These are phyloP conservation scores for Thereva unica DNA, from an alignment of 2,888 invertebrate species.

Conservation along the genomic window DNA sequence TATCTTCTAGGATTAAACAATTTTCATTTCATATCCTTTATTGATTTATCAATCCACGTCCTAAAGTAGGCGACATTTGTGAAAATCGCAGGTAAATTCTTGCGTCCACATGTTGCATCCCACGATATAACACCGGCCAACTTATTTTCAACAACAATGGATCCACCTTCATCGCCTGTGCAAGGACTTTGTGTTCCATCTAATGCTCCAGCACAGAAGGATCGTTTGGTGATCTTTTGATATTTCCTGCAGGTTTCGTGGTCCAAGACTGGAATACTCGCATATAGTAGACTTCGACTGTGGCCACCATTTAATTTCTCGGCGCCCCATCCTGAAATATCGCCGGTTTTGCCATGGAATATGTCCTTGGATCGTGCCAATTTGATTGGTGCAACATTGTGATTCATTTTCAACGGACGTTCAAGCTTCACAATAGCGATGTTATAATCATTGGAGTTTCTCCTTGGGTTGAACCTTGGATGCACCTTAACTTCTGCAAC, in stretches of 20 bases:
- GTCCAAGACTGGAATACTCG: not conserved
- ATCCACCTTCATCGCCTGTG: slow-evolving; percentile 7
- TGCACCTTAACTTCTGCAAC: not conserved
- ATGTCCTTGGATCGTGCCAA: not conserved
- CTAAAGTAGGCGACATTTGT: slow-evolving; percentile 1
- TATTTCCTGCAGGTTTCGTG: not conserved
- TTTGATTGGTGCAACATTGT: not conserved
- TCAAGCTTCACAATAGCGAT: not conserved
- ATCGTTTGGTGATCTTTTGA: not conserved
- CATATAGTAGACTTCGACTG: not conserved
- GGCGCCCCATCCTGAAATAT: slow-evolving; percentile 8
- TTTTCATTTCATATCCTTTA: too few relatives aligned
- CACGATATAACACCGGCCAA: slow-evolving; percentile 1
- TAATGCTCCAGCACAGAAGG: not conserved
- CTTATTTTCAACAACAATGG: not conserved
- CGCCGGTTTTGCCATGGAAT: not conserved
- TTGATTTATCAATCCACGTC: not conserved
- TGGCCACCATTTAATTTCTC: not conserved
- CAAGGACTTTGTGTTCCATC: slow-evolving; percentile 4
- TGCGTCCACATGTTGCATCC: not conserved
- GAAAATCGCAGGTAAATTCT: not conserved
- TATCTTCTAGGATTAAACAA: too few relatives aligned
- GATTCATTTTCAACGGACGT: not conserved
- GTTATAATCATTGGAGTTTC: not conserved
- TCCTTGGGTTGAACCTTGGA: not conserved